Base-by-base conservation (phyloP, 2,888 invertebrate species). In the Caradrina clavipalpis region DNA sequence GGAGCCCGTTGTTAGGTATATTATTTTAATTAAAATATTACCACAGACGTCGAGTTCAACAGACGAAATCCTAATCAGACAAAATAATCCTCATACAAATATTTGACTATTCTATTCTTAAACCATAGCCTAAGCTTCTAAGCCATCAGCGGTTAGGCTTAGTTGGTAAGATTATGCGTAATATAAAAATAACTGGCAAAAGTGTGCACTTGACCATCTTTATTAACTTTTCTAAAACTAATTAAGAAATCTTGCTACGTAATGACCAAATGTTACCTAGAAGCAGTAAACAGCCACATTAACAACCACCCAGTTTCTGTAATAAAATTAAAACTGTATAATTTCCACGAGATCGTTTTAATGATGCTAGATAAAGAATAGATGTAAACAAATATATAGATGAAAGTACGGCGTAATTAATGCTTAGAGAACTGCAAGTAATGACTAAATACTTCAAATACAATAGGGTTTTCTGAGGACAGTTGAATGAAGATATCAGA, bases 361-460 rank as follows among this genome's bases (percentile, higher is more conserved):
- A 49, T 5, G 19, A 42, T n/a, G 10, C 17, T 26, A 35, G 31
- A 73, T 50, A 50, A 56, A 7, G 7, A 56, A 71, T 63, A 62
- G 21, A 45, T 5, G 3, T 39, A 64, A 42, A 72, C 64, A 53
- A 54, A 53, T 39, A 39, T 39, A 39, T 49, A 58, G 3, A 45
- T 26, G 6, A 19, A 42, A 59, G 15, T 4, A 35, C 11, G 42
- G 7, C 19, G 7, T 50, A 45, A 74, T 61, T 35, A 61, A 73
- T 73, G 17, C 49, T 1, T 13, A 53, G 31, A 75, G 50, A 55
- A 69, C 21, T 75, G 69, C 75, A 55, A 59, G 60, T 59, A 68
- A 61, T 47, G 64, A 26, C 60, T 58, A 45, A 54, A 31, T 59
- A 42, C 49, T 76, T 54, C 10, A 53, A 53, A 68, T 42, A 73